Evolutionary conservation across 2,888 invertebrate species (phyloP).

Genomic region (Dascillus cervinus): DNA sequence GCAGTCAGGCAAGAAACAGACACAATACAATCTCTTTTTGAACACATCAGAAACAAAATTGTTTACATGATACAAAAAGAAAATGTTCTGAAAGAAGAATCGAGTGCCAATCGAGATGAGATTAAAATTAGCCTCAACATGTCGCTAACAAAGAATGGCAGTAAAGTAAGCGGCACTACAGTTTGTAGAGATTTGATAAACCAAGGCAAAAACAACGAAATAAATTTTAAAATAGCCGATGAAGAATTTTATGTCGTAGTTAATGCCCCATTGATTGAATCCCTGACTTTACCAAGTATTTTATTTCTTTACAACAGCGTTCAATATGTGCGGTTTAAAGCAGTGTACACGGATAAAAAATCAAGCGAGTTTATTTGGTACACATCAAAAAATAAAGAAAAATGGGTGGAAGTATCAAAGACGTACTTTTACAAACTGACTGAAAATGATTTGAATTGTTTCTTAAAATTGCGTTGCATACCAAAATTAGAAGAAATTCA

Average conservation of each 20-base stretch:
- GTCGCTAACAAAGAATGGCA: background rate
- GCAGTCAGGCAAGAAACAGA: slow-evolving; percentile 18
- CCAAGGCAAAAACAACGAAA: slow-evolving; percentile 16
- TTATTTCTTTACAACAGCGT: slow-evolving; percentile 64
- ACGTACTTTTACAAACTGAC: slow-evolving; percentile 52
- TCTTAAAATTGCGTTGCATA: slow-evolving; percentile 51
- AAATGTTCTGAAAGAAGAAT: slow-evolving; percentile 7
- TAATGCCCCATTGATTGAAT: slow-evolving; percentile 64
- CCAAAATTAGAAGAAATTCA: slow-evolving; percentile 50
- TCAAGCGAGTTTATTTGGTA: slow-evolving; percentile 61
- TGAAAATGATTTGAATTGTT: slow-evolving; percentile 53
- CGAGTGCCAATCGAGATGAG: slow-evolving; percentile 1
- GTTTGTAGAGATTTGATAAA: slow-evolving; percentile 14
- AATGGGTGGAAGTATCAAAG: slow-evolving; percentile 52
- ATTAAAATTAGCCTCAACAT: too few species aligned
- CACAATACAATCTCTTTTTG: slow-evolving; percentile 18
- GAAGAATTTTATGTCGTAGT: slow-evolving; percentile 51
- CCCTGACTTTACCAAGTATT: slow-evolving; percentile 54
- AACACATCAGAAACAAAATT: slow-evolving; percentile 20
- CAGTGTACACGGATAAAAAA: slow-evolving; percentile 49
- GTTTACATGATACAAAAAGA: slow-evolving; percentile 14
- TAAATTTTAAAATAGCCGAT: slow-evolving; percentile 38
- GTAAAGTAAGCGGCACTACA: background rate
- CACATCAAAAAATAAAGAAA: slow-evolving; percentile 35
- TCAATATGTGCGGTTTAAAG: slow-evolving; percentile 59